These are phyloP conservation scores for Copsychus sechellarum DNA, from an alignment of 2,113 vertebrate genomes.

Conservation along the genomic window DNA sequence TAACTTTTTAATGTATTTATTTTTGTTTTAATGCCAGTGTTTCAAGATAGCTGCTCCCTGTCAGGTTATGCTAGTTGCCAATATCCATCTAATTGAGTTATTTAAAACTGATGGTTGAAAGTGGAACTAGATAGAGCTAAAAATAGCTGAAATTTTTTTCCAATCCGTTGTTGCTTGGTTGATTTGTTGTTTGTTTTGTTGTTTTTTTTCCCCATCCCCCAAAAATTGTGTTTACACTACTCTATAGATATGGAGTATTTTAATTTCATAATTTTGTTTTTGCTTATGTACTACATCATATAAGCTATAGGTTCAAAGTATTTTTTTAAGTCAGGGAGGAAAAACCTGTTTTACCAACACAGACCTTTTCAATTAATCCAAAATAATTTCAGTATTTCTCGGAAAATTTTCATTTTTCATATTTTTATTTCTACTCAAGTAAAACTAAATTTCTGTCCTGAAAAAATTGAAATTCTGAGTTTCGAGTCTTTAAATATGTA, in stretches of 20 bases:
- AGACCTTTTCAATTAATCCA: not conserved
- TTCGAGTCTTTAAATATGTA: not conserved
- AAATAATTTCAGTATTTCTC: not conserved
- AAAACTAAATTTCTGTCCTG: not conserved
- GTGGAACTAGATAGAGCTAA: not conserved
- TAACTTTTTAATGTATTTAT: not conserved
- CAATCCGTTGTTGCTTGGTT: fast-evolving
- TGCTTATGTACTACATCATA: not conserved
- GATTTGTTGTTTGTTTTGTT: not conserved
- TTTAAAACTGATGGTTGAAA: not conserved
- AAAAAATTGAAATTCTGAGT: not conserved
- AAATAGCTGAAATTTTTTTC: not conserved
- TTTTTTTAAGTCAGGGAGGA: not conserved
- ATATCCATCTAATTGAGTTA: not conserved
- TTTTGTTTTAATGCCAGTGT: not conserved
- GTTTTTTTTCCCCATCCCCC: fast-evolving
- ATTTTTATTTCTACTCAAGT: not conserved
- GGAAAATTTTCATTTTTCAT: not conserved
- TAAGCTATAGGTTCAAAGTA: not conserved
- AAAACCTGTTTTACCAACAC: not conserved
- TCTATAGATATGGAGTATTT: not conserved
- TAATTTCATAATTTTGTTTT: not conserved
- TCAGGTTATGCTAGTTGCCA: not conserved
- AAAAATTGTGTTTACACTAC: not conserved
- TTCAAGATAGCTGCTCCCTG: not conserved